phyloP scores from a whole-genome alignment of 2,797 vertebrate genomes.

The Cyprinodon diabolis region DNA sequence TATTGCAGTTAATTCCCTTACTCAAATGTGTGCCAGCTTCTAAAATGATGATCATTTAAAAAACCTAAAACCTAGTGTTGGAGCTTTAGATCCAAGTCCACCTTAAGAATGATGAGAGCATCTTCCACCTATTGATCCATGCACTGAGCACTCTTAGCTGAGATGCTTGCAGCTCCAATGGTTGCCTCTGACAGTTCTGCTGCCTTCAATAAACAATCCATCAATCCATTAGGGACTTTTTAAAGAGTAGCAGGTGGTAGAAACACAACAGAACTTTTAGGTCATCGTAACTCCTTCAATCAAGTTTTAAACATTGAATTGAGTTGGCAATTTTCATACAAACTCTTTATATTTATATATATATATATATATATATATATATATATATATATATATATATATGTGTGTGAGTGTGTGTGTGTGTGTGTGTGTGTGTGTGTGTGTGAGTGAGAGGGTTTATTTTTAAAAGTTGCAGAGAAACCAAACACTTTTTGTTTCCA shows the following conservation, averaged over 20 bases:
- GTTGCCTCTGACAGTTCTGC: constrained; percentile 41
- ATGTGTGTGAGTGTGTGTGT: too few species aligned
- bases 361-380: too few species aligned
- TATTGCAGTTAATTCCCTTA: neutral
- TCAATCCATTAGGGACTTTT: constrained; percentile 39
- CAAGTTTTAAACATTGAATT: too few species aligned
- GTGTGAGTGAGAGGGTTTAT: neutral
- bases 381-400: too few species aligned
- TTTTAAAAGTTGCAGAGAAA: neutral
- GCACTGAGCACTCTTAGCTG: constrained; percentile 70
- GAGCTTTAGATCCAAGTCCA: constrained; percentile 50
- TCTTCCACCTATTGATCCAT: constrained; percentile 77
- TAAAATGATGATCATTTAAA: constrained; percentile 5
- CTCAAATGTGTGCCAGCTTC: constrained; percentile 1
- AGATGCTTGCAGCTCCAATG: constrained; percentile 53
- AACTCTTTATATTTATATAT: too few species aligned
- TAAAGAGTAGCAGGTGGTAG: constrained; percentile 1
- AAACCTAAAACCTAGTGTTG: constrained; percentile 12
- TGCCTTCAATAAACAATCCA: constrained; percentile 48
- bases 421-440: too few species aligned
- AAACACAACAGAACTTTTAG: too few species aligned
- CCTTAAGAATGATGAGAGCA: constrained; percentile 74
- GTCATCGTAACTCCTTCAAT: too few species aligned
- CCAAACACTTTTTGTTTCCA: neutral
- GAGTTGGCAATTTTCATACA: too few species aligned